Base-by-base conservation (phyloP, 2,113 vertebrate genomes). In the Hypanus sabinus region DNA sequence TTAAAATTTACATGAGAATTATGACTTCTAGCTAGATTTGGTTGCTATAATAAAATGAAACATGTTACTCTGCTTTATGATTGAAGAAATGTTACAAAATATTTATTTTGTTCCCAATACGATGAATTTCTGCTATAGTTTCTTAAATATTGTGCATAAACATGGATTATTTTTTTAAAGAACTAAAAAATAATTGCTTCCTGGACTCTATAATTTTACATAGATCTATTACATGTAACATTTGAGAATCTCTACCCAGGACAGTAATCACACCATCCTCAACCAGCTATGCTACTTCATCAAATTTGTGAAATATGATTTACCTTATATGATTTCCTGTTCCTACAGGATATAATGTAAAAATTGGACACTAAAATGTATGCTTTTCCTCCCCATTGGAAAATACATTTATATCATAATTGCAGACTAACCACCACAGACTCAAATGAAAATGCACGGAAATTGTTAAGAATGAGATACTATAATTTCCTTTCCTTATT, bases 401-500 rank as follows among this genome's bases (percentile, higher is more conserved):
- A 85, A 60, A 85, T 85, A 24, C 55, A 57, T 1, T 57, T 57
- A 22, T 57, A 46, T 27, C 57, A 85, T 24, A 88, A 65, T 65
- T 73, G 11, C 30, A n/a, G 12, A 33, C 14, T 33, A 73, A 33
- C 85, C 60, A 88, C 46, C n/a, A 16, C 27, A 60, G 57, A 57
- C 3, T 88, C 11, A 62, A 87, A 11, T 90, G 33, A 65, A 65
- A 90, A 65, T 90, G 16, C 33, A 33, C n/a, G 33, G 14, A 90
- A 5, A 36, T 65, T 90, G 83, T 87, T 60, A 36, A 5, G 81
- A 27, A 57, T 30, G 81, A 57, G 12, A 27, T 24, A 85, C 55
- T 85, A 27, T 57, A 60, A 60, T 27, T 85, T 90, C n/a, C 60
- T 90, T 33, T 68, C 85, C 85, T 90, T 90, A 65, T 90, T 68